Evolutionary conservation across 2,888 invertebrate genomes (phyloP).

Genomic region (Tanypteryx hageni): DNA sequence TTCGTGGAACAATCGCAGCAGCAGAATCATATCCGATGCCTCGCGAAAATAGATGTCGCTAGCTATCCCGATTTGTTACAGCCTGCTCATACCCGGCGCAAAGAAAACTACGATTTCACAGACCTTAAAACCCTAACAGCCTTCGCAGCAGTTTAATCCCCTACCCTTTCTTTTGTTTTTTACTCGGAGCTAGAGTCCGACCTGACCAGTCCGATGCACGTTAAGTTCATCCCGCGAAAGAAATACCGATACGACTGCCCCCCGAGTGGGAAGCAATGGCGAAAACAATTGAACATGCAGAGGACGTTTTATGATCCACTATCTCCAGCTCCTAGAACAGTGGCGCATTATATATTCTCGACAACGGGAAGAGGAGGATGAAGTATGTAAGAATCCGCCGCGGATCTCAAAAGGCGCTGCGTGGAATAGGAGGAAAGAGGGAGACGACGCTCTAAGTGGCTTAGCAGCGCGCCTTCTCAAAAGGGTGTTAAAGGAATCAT

Average conservation of each 20-base stretch:
- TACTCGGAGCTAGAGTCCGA: no score
- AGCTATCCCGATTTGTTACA: not conserved
- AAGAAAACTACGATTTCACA: not conserved
- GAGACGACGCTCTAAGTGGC: slow-evolving; percentile 1
- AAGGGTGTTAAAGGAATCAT: slow-evolving; percentile 27
- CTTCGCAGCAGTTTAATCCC: slow-evolving; percentile 14
- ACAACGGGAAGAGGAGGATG: not conserved
- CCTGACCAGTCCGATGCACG: not conserved
- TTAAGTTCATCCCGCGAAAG: not conserved
- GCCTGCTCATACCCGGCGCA: not conserved
- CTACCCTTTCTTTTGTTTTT: not conserved
- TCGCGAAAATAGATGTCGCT: not conserved
- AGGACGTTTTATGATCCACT: slow-evolving; percentile 26
- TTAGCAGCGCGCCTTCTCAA: slow-evolving; percentile 1
- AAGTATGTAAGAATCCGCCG: not conserved
- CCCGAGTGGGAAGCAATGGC: slow-evolving; percentile 7
- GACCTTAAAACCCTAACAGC: not conserved
- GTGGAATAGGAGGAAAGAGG: not conserved
- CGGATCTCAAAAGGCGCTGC: not conserved
- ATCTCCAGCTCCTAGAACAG: slow-evolving; percentile 22
- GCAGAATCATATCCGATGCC: not conserved
- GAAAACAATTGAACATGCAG: slow-evolving; percentile 8
- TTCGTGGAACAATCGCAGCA: not conserved
- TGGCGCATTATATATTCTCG: slow-evolving; percentile 14
- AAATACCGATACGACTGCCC: not conserved